A percentile compares a stretch with the other conserved stretches of the same genome.
phyloP scores from a whole-genome alignment of 2,888 invertebrate genomes.

The Dolichomitus sp. region DNA sequence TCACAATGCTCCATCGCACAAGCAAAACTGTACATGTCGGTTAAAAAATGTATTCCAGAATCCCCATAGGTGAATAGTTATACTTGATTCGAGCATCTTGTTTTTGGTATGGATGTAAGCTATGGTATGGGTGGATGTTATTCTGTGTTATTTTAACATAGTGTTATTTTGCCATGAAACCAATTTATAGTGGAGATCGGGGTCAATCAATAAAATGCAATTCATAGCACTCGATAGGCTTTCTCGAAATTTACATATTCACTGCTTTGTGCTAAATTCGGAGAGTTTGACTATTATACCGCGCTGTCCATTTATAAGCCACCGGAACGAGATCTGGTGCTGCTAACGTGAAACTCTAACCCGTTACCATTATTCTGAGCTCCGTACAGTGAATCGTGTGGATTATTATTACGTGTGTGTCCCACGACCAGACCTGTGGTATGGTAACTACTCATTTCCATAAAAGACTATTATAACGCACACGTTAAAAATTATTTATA shows the following conservation, averaged over 20 bases:
- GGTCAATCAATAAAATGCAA: neutral
- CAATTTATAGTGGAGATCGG: neutral
- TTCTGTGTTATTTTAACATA: too few relatives aligned
- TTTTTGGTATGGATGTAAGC: too few relatives aligned
- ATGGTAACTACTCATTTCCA: conserved; percentile 41
- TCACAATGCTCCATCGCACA: too few relatives aligned
- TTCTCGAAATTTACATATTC: neutral
- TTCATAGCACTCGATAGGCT: neutral
- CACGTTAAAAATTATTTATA: conserved; percentile 57
- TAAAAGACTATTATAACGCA: conserved; percentile 49
- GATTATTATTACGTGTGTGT: conserved; percentile 34
- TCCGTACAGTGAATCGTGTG: neutral
- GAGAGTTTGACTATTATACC: neutral
- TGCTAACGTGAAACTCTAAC: conserved; percentile 5
- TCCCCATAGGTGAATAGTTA: too few relatives aligned
- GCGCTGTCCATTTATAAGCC: conserved; percentile 11
- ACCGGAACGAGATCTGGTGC: neutral
- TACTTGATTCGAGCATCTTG: too few relatives aligned
- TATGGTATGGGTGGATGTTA: too few relatives aligned
- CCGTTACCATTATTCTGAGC: conserved; percentile 42
- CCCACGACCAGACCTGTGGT: neutral
- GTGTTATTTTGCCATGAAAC: too few relatives aligned
- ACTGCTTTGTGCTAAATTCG: neutral
- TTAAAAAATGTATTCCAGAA: too few relatives aligned
- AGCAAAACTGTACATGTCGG: too few relatives aligned